Evolutionary conservation across 2,888 invertebrate species (phyloP).

Genomic region (Lydus trimaculatus): DNA sequence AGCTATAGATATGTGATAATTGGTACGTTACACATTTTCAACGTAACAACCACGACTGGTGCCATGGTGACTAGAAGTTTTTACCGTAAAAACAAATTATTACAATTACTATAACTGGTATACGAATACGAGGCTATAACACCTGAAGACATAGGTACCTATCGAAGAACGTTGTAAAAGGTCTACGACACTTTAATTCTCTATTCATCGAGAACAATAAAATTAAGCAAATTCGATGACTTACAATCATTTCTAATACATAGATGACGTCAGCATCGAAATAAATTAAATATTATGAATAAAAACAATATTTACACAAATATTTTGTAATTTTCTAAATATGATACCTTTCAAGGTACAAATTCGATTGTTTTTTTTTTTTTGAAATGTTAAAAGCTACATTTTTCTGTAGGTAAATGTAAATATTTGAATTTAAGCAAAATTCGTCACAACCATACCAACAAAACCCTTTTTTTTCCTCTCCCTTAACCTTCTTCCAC

Average conservation of each 20-base stretch:
- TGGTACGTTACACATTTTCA: slow-evolving; percentile 51
- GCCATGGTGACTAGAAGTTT: slow-evolving; percentile 34
- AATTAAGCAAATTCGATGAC: not conserved
- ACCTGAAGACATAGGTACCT: not conserved
- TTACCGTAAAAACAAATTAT: slow-evolving; percentile 34
- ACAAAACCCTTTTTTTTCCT: not conserved
- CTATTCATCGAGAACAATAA: not conserved
- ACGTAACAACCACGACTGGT: slow-evolving; percentile 50
- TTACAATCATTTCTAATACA: not conserved
- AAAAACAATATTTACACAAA: slow-evolving; percentile 8
- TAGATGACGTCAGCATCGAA: not conserved
- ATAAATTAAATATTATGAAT: slow-evolving; percentile 5
- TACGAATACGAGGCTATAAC: not conserved
- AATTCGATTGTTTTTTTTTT: not conserved
- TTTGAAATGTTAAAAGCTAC: not conserved
- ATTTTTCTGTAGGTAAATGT: not conserved
- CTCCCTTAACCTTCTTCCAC: not conserved
- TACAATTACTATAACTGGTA: slow-evolving; percentile 12
- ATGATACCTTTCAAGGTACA: not conserved
- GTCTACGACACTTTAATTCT: not conserved
- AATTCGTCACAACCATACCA: not conserved
- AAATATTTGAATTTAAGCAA: slow-evolving; percentile 3
- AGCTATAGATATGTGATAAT: slow-evolving; percentile 55
- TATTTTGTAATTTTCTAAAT: slow-evolving; percentile 10
- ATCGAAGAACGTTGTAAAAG: not conserved